phyloP scores from a whole-genome alignment of 2,797 vertebrate species.

The Neostethus bicornis region DNA sequence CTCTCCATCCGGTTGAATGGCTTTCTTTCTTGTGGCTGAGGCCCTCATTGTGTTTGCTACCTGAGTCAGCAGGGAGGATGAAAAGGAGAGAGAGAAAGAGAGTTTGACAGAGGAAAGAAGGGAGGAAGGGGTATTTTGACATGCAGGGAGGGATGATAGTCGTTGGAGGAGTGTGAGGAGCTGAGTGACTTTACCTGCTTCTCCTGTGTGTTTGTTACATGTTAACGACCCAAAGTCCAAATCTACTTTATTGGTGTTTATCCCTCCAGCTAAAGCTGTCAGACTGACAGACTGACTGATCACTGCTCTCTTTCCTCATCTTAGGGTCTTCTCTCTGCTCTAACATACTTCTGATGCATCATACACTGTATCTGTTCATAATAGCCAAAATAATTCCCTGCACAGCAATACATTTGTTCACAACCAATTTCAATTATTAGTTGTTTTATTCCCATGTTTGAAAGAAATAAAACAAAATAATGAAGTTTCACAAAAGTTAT shows the following conservation, averaged over 20 bases:
- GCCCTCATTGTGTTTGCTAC: slow-evolving; percentile 73
- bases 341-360: slow-evolving; percentile 48
- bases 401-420: no score
- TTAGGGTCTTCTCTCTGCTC: slow-evolving; percentile 49
- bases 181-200: slow-evolving; percentile 72
- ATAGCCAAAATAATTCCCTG: slow-evolving; percentile 27
- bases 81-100: slow-evolving; percentile 50
- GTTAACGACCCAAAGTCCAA: slow-evolving; percentile 68
- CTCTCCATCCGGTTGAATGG: slow-evolving; percentile 68
- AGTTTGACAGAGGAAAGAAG: slow-evolving; percentile 55
- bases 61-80: slow-evolving; percentile 81
- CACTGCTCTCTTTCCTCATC: slow-evolving; percentile 57
- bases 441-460: neutral
- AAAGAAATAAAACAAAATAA: neutral
- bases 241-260: slow-evolving; percentile 79
- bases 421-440: slow-evolving; percentile 2
- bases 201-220: slow-evolving; percentile 53
- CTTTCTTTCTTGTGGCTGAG: slow-evolving; percentile 63
- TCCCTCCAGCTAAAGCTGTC: slow-evolving; percentile 76
- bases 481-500: neutral
- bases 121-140: slow-evolving; percentile 53
- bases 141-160: slow-evolving; percentile 62
- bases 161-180: slow-evolving; percentile 38
- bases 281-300: slow-evolving; percentile 75
- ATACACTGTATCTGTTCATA: slow-evolving; percentile 35